These are phyloP conservation scores for Brachyistius frenatus DNA, from an alignment of 2,113 vertebrate genomes.

Conservation along the genomic window DNA sequence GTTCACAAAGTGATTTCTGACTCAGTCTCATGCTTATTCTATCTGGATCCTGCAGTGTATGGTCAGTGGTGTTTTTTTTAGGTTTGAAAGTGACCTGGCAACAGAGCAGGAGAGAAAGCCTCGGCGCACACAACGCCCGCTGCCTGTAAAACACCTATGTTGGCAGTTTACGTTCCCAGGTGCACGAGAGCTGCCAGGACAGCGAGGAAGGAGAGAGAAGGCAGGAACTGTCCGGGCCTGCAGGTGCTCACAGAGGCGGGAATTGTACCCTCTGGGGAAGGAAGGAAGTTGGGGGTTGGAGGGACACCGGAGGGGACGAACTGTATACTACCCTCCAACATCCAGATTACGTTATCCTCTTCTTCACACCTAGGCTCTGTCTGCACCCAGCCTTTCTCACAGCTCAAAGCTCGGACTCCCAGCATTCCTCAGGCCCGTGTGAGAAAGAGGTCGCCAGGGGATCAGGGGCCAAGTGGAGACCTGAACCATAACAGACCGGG, in stretches of 20 bases:
- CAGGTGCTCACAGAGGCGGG: conserved; percentile 75
- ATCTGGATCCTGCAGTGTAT: conserved; percentile 36
- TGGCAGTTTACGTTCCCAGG: conserved; percentile 68
- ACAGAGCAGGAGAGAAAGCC: conserved; percentile 32
- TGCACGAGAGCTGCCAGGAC: conserved; percentile 60
- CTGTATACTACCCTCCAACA: conserved; percentile 29
- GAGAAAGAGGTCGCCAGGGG: conserved; percentile 74
- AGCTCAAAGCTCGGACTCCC: conserved; percentile 18
- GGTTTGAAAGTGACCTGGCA: conserved; percentile 69
- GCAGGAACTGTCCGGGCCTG: conserved; percentile 30
- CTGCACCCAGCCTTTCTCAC: conserved; percentile 45
- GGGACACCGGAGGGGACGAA: conserved; percentile 16
- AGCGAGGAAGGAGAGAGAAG: conserved; percentile 45
- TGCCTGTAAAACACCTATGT: conserved; percentile 65
- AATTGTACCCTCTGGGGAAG: conserved; percentile 65
- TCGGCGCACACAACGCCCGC: conserved; percentile 35
- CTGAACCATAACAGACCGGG: conserved; percentile 18
- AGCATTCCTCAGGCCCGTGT: conserved; percentile 77
- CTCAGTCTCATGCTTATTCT: conserved; percentile 35
- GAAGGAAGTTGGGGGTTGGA: conserved; percentile 18
- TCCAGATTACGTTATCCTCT: conserved; percentile 64
- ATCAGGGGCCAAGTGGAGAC: conserved; percentile 73
- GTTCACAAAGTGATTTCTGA: conserved; percentile 23
- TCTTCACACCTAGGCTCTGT: conserved; percentile 69
- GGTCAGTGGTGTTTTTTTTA: conserved; percentile 50